Evolutionary conservation across 2,113 vertebrate genomes (phyloP), one percentile per base, ranked within the genome.

Genomic region (Paramisgurnus dabryanus): DNA sequence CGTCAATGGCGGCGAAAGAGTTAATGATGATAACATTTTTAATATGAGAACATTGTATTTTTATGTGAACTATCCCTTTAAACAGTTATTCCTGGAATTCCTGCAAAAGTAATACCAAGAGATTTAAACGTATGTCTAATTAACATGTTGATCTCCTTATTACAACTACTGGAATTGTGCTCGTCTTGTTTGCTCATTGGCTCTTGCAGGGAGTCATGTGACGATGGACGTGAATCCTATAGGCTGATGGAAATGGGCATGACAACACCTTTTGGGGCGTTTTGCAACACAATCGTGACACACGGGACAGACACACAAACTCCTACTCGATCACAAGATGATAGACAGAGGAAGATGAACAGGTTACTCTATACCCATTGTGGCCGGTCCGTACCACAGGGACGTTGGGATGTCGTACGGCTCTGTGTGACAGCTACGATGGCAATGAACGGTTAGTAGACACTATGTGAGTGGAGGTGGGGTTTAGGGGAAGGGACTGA

Each of bases 401-500:
- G 47, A 47, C 61, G 39, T 53, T 39, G 50, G 43, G 40, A n/a
- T 40, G 64, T n/a, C 4, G 6, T 53, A 53, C 22, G 69, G 34
- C 34, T 60, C 67, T 79, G 77, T 74, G 78, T 68, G 63, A 68
- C 27, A 74, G 39, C 75, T 78, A 80, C 39, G 60, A 71, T 80
- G 75, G 68, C 64, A 22, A 58, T 77, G 63, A 63, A 67, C 4
- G 12, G 12, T 61, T 76, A 76, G 74, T 22, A 40, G 74, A 76
- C 45, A 53, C 74, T 76, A 72, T 73, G 82, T 76, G 79, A 72
- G 72, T 80, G 75, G 60, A 78, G 40, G 63, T 55, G 84, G 85
- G 85, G 82, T 82, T 84, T 64, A 67, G 88, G 88, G 79, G 84
- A 71, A 89, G 88, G 67, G 57, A 60, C 13, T 73, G 79, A 66